phyloP scores from a whole-genome alignment of 1,140 invertebrate species.

The Drosophila serrata region DNA sequence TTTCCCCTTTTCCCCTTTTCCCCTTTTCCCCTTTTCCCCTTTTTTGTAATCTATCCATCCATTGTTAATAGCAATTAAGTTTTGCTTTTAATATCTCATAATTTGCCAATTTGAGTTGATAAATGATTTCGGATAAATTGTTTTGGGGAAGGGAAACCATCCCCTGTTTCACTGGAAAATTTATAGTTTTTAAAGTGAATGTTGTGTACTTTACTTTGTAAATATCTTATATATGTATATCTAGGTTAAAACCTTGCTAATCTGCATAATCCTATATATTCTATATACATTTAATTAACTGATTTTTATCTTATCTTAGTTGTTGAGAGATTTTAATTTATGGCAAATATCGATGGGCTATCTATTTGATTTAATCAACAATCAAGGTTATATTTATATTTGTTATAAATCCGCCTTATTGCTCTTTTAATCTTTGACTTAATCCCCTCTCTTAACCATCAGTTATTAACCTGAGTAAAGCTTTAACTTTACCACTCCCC shows the following conservation, averaged over 20 bases:
- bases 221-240: background rate
- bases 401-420: background rate
- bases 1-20: background rate
- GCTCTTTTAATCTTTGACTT: background rate
- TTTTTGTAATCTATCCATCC: slow-evolving; percentile 6
- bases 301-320: slow-evolving; percentile 14
- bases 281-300: background rate
- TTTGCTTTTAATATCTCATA: slow-evolving; percentile 38
- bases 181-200: background rate
- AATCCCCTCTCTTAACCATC: background rate
- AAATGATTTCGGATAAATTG: slow-evolving; percentile 4
- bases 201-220: background rate
- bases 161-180: background rate
- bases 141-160: too few relatives aligned
- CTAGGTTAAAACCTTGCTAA: background rate
- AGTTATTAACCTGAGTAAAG: background rate
- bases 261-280: background rate
- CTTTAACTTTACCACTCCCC: background rate
- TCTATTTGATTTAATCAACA: background rate
- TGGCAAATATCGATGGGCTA: background rate
- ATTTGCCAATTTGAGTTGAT: slow-evolving; percentile 33
- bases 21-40: background rate
- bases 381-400: background rate
- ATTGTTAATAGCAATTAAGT: slow-evolving; percentile 46
- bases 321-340: background rate